Base-by-base conservation (phyloP, 2,888 invertebrate species). In the Thalpophila matura region DNA sequence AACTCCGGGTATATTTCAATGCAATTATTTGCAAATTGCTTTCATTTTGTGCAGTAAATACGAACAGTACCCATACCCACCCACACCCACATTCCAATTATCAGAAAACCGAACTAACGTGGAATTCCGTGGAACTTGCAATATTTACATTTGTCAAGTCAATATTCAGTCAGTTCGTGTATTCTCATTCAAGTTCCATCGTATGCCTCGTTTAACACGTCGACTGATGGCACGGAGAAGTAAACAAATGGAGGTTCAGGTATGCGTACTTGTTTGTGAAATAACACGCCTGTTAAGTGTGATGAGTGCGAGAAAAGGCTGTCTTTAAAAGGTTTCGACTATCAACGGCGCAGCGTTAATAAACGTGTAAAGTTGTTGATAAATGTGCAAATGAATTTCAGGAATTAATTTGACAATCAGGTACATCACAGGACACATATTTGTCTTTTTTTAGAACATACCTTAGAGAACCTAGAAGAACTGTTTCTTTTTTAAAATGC, bases 121-220 rank as follows among this genome's bases (percentile, higher is more conserved):
- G 14, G 29, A 58, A 63, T 47, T 49, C 55, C 54, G 24, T 27
- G 14, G 29, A 58, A 63, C 51, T 49, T 59, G 59, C 55, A 49
- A 65, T 71, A 56, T 60, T 75, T 69, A 58, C 57, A 47, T 63
- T 70, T 58, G 20, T 61, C 53, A 58, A 70, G 60, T 60, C 50
- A 76, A 76, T 71, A 65, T 55, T 57, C 61, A 74, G 59, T 57
- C 57, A 43, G 56, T 65, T 54, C 50, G 61, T 67, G 49, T 77
- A 73, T 63, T 68, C 59, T 72, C 68, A 77, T 74, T 77, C 57
- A 63, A 57, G 77, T 73, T 68, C 47, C 64, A 72, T 77, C 50
- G 50, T 31, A 57, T 68, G 57, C 54, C 54, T 77, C 63, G 63
- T 77, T 77, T 63, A 74, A 59, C 59, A 77, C 73, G 59, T 55